Evolutionary conservation across 1,140 invertebrate genomes (phyloP).

Genomic region (Lepidostoma basale): DNA sequence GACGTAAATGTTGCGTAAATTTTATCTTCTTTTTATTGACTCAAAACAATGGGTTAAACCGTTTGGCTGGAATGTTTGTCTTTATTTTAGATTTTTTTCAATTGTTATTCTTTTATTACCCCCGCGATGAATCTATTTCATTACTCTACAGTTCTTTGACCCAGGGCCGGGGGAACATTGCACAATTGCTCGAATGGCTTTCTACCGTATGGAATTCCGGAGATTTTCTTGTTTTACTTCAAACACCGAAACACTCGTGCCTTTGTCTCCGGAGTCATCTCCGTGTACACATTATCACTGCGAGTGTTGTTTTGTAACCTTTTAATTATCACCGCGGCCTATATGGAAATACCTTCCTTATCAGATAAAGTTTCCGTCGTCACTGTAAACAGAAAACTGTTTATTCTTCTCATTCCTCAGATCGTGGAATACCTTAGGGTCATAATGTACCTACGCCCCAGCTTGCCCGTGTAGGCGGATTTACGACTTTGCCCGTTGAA

Average conservation of each 20-base stretch:
- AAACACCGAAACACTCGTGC: not conserved
- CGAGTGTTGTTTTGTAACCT: conserved; percentile 9
- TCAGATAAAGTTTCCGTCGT: conserved; percentile 11
- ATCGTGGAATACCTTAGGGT: conserved; percentile 11
- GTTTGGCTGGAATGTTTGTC: not conserved
- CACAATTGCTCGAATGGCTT: conserved; percentile 4
- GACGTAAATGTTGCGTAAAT: too few relatives aligned
- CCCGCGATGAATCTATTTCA: conserved; percentile 1
- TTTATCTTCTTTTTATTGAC: too few relatives aligned
- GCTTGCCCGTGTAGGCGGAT: conserved; percentile 1
- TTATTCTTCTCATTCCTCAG: conserved; percentile 22
- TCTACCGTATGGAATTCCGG: not conserved
- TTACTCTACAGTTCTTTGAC: conserved; percentile 6
- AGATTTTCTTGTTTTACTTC: conserved; percentile 10
- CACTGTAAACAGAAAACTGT: conserved; percentile 22
- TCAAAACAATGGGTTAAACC: too few relatives aligned
- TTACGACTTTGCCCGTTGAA: conserved; percentile 15
- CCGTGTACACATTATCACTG: not conserved
- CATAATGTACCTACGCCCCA: not conserved
- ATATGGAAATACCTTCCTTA: conserved; percentile 9
- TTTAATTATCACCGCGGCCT: conserved; percentile 19
- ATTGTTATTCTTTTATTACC: not conserved
- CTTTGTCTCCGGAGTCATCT: conserved; percentile 16
- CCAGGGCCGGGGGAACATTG: not conserved
- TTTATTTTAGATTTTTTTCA: not conserved